These are phyloP conservation scores for Punctoribates punctum DNA, from an alignment of 2,888 invertebrate genomes.

Conservation along the genomic window DNA sequence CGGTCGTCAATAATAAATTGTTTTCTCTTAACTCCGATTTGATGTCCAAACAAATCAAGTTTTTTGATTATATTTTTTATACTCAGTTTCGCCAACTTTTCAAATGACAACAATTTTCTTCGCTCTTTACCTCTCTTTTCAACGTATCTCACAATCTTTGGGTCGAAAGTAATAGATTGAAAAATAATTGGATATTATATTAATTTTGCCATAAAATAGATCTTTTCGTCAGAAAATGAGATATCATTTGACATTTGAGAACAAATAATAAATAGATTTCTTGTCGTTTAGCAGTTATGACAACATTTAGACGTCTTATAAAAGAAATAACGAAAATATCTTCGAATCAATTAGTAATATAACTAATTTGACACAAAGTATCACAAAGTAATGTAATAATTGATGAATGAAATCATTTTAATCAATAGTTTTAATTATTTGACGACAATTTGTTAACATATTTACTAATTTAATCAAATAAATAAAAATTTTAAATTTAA, in stretches of 20 bases:
- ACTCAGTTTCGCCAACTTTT: no score
- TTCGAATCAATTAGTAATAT: not conserved
- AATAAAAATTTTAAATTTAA: no score
- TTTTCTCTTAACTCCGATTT: no score
- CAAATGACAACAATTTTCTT: no score
- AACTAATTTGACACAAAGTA: constrained; percentile 14
- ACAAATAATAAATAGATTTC: not conserved
- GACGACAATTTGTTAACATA: not conserved
- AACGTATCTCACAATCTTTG: not conserved
- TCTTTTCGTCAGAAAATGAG: not conserved
- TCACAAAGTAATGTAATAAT: constrained; percentile 11
- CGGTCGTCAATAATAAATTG: not conserved
- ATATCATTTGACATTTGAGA: not conserved
- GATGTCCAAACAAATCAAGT: no score
- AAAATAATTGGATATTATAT: not conserved
- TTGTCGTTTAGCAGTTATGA: constrained; percentile 7
- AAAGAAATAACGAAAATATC: not conserved
- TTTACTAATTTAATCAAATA: no score
- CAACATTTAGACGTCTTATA: not conserved
- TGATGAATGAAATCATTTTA: not conserved
- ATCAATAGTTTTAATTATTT: not conserved
- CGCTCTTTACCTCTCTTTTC: no score
- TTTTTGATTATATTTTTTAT: no score
- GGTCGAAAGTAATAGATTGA: not conserved
- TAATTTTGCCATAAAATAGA: not conserved